A percentile compares a stretch with the other conserved stretches of the same genome.
phyloP scores from a whole-genome alignment of 1,140 invertebrate genomes.

The Pygmarrhopalites habei region DNA sequence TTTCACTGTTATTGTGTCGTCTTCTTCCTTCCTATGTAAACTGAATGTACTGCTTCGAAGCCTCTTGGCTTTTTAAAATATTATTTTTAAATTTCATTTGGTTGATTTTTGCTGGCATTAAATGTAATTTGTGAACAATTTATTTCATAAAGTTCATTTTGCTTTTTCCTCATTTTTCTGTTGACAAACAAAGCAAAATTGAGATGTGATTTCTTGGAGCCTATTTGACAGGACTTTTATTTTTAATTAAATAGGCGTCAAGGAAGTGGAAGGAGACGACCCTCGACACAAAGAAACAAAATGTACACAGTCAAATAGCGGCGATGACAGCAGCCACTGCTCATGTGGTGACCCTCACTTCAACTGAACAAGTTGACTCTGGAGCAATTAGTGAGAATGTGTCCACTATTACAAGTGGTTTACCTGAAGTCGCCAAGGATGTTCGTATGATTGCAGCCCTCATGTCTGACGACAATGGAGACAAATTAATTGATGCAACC shows the following conservation, averaged over 20 bases:
- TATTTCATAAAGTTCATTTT: too few species aligned
- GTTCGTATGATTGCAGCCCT: constrained; percentile 91
- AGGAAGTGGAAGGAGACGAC: constrained; percentile 89
- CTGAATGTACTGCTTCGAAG: too few species aligned
- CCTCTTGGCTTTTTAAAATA: too few species aligned
- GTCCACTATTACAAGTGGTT: constrained; percentile 89
- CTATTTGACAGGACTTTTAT: too few species aligned
- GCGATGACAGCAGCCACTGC: constrained; percentile 99
- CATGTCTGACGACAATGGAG: constrained; percentile 80
- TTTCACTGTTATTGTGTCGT: too few species aligned
- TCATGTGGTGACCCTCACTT: constrained; percentile 91
- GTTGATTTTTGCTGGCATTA: too few species aligned
- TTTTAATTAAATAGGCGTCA: constrained; percentile 52
- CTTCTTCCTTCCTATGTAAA: too few species aligned
- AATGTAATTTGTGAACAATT: too few species aligned
- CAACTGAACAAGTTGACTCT: constrained; percentile 79
- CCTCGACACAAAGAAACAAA: constrained; percentile 92
- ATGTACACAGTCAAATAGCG: constrained; percentile 90
- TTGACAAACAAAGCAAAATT: too few species aligned
- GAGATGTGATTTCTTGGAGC: too few species aligned
- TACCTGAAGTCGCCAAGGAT: constrained; percentile 92
- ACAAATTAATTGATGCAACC: constrained; percentile 83
- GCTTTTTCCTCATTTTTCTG: too few species aligned
- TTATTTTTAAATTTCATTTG: too few species aligned
- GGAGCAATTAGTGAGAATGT: constrained; percentile 94